Evolutionary conservation across 1,140 invertebrate genomes (phyloP).

Genomic region (Drosophila elegans): DNA sequence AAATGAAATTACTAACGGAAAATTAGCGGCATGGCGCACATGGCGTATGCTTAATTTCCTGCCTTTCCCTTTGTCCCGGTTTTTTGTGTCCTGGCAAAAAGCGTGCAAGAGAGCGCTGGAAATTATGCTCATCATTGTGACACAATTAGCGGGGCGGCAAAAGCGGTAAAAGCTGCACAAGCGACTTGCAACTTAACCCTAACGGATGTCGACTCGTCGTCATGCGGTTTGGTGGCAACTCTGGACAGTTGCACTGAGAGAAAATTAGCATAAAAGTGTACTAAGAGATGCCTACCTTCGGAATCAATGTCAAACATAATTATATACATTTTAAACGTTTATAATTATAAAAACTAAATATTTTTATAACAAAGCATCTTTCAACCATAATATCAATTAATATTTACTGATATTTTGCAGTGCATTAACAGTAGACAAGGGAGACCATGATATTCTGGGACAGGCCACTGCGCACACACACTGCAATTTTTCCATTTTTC

Average conservation of each 20-base stretch:
- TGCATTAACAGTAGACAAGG: constrained; percentile 25
- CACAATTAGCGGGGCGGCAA: constrained; percentile 65
- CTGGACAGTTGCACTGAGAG: constrained; percentile 31
- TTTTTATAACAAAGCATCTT: too few relatives aligned
- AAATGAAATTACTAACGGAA: constrained; percentile 80
- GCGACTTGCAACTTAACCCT: constrained; percentile 66
- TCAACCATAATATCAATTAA: too few relatives aligned
- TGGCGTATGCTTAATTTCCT: constrained; percentile 76
- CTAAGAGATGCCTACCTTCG: neutral
- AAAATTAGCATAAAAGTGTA: neutral
- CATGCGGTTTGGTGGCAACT: constrained; percentile 47
- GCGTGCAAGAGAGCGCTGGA: constrained; percentile 47
- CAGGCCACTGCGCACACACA: constrained; percentile 20
- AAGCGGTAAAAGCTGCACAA: constrained; percentile 16
- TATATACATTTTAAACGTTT: too few relatives aligned
- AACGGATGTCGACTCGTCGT: constrained; percentile 57
- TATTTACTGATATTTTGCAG: neutral
- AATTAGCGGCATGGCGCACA: constrained; percentile 70
- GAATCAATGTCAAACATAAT: too few relatives aligned
- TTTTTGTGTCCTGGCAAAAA: constrained; percentile 38
- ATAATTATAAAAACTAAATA: too few relatives aligned
- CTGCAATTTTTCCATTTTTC: constrained; percentile 77
- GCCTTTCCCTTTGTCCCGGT: constrained; percentile 12
- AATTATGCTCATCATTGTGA: constrained; percentile 83
- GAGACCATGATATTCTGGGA: constrained; percentile 7